Evolutionary conservation across 2,113 vertebrate species (phyloP), one percentile per base, ranked within the genome.

Genomic region (Propithecus coquereli): DNA sequence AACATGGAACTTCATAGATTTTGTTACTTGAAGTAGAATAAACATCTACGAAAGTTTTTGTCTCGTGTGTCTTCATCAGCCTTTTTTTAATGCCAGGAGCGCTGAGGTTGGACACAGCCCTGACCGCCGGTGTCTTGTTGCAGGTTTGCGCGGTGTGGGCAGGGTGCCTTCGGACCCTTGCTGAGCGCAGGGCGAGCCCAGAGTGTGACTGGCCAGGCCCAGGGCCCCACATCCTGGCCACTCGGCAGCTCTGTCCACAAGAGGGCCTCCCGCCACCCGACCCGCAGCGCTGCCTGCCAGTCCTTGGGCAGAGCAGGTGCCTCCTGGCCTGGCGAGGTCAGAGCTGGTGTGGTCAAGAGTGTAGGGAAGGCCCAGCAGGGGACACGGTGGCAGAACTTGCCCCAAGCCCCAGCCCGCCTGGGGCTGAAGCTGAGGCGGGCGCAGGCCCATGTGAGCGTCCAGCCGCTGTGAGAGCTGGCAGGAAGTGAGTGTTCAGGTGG

Each of bases 21-120:
- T 98, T 99, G 98, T 99, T 98, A 99, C 98, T 98, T 97, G 98
- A 98, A 98, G 98, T 98, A 98, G 98, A 99, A 99, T 99, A 99
- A 99, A 99, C 97, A 98, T 91, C 98, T 98, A 96, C 97, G 95
- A 97, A 96, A 97, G 54, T 90, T 87, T 77, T 87, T 93, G 87
- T 87, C 30, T 91, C 63, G 0, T 32, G 11, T 32, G 34, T 74
- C 23, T 30, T 95, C 40, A 50, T 95, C 40, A 34, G 17, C 74
- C 17, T 22, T 34, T 52, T 43, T 43, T 50, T 50, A 77, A n/a
- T 4, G 17, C 47, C 16, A 27, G 30, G 73, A 47, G 47, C 27
- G 16, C 8, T 18, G 43, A 30, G 43, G 74, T 34, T 11, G 10
- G 47, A 34, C 76, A 14, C 16, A 16, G 14, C 43, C 74, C 10